Percentiles rank a stretch among this genome's conserved stretches.
phyloP scores from a whole-genome alignment of 2,113 vertebrate genomes.

The Oophaga pumilio region DNA sequence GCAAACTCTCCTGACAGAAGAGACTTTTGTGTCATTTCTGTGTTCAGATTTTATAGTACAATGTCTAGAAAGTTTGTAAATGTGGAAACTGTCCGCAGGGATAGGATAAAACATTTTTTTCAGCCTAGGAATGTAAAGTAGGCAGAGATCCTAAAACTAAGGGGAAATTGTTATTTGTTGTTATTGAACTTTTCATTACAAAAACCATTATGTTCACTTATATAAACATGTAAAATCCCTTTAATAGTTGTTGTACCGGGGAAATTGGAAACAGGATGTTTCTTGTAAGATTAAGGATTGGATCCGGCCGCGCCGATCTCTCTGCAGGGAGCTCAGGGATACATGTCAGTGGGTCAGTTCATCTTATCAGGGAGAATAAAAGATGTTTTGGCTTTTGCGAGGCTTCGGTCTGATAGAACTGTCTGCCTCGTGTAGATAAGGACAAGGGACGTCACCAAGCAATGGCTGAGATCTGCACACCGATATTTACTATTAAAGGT shows the following conservation, averaged over 20 bases:
- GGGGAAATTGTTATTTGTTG: neutral
- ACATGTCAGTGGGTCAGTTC: neutral
- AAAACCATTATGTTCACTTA: neutral
- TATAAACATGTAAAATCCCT: neutral
- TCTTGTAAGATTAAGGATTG: neutral
- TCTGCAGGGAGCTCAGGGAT: neutral
- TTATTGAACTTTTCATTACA: neutral
- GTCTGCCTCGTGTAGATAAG: conserved; percentile 11
- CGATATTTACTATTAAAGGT: neutral
- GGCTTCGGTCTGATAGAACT: neutral
- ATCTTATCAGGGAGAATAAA: neutral
- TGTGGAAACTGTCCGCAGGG: too few species aligned
- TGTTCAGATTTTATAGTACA: too few species aligned
- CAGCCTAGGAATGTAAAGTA: too few species aligned
- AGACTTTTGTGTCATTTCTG: too few species aligned
- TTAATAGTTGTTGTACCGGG: neutral
- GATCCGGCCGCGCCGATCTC: neutral
- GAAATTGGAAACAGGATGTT: neutral
- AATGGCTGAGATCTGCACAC: neutral
- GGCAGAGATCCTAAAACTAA: neutral
- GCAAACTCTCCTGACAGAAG: too few species aligned
- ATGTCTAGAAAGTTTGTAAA: too few species aligned
- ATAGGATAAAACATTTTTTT: too few species aligned
- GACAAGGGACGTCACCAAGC: neutral
- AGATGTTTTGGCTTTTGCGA: neutral